phyloP scores from a whole-genome alignment of 2,797 vertebrate genomes.

The Xiphophorus birchmanni region DNA sequence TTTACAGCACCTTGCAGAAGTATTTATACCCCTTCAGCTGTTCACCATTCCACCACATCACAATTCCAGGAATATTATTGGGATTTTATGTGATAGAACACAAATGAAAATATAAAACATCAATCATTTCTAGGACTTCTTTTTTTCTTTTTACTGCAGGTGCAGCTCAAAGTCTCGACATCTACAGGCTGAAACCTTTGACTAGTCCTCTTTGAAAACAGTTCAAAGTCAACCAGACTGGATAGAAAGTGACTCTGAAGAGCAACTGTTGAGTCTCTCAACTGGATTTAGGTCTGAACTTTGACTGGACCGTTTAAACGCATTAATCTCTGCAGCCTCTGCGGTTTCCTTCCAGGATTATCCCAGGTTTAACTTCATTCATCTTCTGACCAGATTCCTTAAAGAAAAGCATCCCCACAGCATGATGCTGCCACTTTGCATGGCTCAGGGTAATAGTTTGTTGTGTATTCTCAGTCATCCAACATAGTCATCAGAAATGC shows the following conservation, averaged over 20 bases:
- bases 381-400: background rate
- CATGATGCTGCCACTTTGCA: background rate
- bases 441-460: background rate
- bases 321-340: background rate
- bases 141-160: background rate
- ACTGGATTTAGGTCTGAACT: background rate
- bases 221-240: background rate
- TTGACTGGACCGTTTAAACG: background rate
- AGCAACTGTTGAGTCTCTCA: background rate
- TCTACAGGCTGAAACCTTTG: background rate
- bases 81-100: background rate
- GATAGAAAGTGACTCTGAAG: background rate
- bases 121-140: background rate
- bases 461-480: background rate
- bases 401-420: background rate
- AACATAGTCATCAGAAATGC: background rate
- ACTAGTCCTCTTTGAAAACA: background rate
- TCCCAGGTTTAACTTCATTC: background rate
- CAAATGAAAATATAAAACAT: background rate
- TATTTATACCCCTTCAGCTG: background rate
- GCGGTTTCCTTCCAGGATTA: background rate
- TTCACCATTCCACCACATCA: background rate
- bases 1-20: background rate
- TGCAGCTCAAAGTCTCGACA: background rate
- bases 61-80: background rate